These are phyloP conservation scores for Cyaniris semiargus DNA, from an alignment of 2,888 invertebrate genomes.

Conservation along the genomic window DNA sequence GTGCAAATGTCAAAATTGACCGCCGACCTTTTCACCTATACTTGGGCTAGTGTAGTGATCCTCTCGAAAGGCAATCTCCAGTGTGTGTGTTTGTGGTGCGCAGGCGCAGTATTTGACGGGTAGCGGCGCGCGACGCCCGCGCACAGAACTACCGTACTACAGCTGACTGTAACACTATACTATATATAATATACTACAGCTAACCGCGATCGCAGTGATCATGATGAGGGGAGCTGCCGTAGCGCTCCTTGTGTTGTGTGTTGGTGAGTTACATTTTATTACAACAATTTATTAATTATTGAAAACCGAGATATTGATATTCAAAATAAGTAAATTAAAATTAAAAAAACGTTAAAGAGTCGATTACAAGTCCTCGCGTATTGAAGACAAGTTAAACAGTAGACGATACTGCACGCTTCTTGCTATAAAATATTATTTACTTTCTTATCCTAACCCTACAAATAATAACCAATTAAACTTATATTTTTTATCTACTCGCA, in stretches of 20 bases:
- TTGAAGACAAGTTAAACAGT: no score
- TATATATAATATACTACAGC: background rate
- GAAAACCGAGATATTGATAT: background rate
- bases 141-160: background rate
- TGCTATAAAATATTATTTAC: background rate
- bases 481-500: no score
- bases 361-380: no score
- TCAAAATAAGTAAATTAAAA: background rate
- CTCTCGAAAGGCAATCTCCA: background rate
- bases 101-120: background rate
- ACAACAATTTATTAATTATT: no score
- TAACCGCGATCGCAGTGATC: background rate
- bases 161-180: background rate
- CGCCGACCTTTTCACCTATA: background rate
- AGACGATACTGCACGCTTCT: background rate
- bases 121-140: background rate
- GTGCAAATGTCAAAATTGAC: background rate
- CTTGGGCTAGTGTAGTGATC: background rate
- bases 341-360: no score
- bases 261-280: background rate
- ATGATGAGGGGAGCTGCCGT: background rate
- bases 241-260: background rate
- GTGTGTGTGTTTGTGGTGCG: background rate
- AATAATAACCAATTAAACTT: background rate
- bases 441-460: background rate